A percentile compares a stretch with the other conserved stretches of the same genome.
Evolutionary conservation across 2,113 vertebrate species (phyloP).

Genomic region (Brienomyrus brachyistius): DNA sequence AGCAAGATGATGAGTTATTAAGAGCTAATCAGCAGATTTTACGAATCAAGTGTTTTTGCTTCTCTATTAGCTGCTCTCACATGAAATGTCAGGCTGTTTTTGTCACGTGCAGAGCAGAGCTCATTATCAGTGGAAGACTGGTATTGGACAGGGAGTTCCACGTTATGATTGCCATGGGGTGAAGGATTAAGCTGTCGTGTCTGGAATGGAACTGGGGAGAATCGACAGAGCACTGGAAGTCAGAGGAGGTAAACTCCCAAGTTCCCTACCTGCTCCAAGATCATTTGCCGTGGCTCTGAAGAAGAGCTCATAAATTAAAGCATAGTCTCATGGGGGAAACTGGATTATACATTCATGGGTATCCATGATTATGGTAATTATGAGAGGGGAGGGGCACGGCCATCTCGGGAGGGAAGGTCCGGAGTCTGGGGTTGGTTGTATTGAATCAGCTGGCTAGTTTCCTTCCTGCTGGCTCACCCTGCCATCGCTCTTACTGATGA

Average conservation of each 20-base stretch:
- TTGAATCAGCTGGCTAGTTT: background rate
- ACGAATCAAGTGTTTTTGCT: background rate
- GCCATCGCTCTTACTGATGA: background rate
- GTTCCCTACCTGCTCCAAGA: background rate
- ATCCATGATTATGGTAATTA: background rate
- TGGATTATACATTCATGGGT: background rate
- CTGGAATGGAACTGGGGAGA: background rate
- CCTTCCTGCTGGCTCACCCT: background rate
- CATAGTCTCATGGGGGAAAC: background rate
- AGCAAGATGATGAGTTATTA: background rate
- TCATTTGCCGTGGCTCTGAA: background rate
- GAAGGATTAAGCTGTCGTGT: background rate
- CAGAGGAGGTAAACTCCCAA: background rate
- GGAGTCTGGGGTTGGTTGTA: background rate
- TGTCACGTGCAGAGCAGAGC: background rate
- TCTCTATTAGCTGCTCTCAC: background rate
- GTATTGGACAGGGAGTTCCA: background rate
- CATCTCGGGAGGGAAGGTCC: background rate
- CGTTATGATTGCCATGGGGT: background rate
- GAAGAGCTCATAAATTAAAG: background rate
- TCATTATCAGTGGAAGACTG: background rate
- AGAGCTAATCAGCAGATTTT: constrained; percentile 9
- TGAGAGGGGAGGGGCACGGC: background rate
- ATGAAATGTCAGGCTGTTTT: background rate
- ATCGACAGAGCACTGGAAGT: background rate